Evolutionary conservation across 2,113 vertebrate species (phyloP), one percentile per base, ranked within the genome.

Genomic region (Sander lucioperca): DNA sequence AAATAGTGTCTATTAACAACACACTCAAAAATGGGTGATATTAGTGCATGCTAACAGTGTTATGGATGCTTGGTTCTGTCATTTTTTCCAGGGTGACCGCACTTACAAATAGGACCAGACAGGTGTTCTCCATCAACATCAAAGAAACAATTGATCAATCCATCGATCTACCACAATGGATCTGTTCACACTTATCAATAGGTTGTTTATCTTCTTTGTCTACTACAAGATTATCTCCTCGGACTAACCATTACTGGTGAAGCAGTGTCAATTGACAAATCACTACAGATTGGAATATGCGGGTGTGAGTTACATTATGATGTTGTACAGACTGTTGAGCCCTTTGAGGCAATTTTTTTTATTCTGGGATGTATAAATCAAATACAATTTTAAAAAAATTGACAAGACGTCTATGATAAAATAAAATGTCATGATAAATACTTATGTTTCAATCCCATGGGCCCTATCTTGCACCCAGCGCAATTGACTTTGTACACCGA

Each of bases 141-240:
- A 53, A 61, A 67, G 27, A 43, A 62, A n/a, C 45, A 27, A 23
- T 2, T 23, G 13, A 11, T 69, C 6, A 13, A 21, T 43, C 5
- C 25, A 71, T 33, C 16, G 18, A 72, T 54, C 33, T 18, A 69
- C 45, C n/a, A 43, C 47, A 11, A 84, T 63, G 19, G 36, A 78
- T 48, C 21, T 23, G 18, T 43, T 45, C 14, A n/a, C 48, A 43
- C 48, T 45, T 4, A 80, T 70, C 57, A 75, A 64, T 51, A 70
- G 43, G 64, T 47, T 1, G 39, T 70, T 19, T 23, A 16, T 57
- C 13, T 18, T 62, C 62, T 74, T 56, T 64, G 50, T 69, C 57
- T 5, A 15, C 19, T 13, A 19, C 7, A 72, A 77, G 74, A 61
- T 72, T 58, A 74, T 23, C 18, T n/a, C 16, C 19, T 61, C 57